Percentiles rank a stretch among this genome's conserved stretches.
These are phyloP conservation scores for Potamarius usumacintae DNA, from an alignment of 2,113 vertebrate species.

Conservation along the genomic window DNA sequence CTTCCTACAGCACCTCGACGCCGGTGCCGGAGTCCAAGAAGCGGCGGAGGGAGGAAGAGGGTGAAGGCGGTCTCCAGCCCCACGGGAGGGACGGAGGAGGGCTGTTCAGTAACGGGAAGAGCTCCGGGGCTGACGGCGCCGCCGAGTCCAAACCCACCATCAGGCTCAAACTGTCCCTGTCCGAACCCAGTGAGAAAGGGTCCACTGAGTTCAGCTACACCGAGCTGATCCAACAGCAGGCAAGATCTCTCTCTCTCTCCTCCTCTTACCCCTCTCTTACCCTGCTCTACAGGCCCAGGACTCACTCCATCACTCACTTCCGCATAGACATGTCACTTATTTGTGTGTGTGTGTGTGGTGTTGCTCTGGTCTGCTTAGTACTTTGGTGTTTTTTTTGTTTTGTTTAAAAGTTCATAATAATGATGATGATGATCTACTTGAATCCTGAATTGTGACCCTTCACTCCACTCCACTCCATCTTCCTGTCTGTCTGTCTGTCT, in stretches of 20 bases:
- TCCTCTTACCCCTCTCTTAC: too few relatives aligned
- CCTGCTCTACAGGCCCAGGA: neutral
- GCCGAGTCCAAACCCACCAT: slow-evolving; percentile 75
- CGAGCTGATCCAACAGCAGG: slow-evolving; percentile 81
- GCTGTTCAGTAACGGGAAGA: slow-evolving; percentile 64
- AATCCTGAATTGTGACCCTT: neutral
- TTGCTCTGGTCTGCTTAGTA: neutral
- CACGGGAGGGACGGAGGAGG: slow-evolving; percentile 49
- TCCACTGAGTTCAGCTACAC: slow-evolving; percentile 93
- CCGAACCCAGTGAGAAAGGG: slow-evolving; percentile 87
- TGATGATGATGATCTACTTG: neutral
- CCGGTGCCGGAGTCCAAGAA: slow-evolving; percentile 70
- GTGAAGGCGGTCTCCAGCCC: slow-evolving; percentile 57
- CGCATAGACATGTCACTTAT: too few relatives aligned
- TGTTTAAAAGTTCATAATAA: neutral
- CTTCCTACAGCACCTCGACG: slow-evolving; percentile 64
- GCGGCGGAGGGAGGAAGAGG: slow-evolving; percentile 75
- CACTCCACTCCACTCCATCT: too few relatives aligned
- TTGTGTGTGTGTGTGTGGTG: neutral
- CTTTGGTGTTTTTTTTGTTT: neutral
- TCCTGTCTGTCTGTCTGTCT: too few relatives aligned
- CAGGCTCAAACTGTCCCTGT: slow-evolving; percentile 82
- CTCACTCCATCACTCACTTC: neutral
- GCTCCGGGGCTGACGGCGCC: slow-evolving; percentile 50
- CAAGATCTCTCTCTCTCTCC: slow-evolving; percentile 37